These are phyloP conservation scores for Leptoteleia sp. DNA, from an alignment of 1,140 invertebrate species.

Conservation along the genomic window DNA sequence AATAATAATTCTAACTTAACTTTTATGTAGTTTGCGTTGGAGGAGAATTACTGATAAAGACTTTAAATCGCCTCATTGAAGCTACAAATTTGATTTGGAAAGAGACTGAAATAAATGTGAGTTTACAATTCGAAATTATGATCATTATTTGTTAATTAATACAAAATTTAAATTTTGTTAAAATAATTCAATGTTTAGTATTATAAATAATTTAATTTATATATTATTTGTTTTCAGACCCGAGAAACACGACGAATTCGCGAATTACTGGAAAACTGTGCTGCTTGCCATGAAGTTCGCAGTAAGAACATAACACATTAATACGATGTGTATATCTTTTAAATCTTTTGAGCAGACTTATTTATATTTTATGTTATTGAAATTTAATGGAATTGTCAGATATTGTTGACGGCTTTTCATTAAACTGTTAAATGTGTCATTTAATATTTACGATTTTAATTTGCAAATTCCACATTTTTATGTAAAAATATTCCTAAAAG, in stretches of 20 bases:
- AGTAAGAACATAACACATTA: slow-evolving; percentile 67
- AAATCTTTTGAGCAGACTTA: no score
- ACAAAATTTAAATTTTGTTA: no score
- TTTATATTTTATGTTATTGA: no score
- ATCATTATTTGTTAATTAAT: no score
- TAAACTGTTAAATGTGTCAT: no score
- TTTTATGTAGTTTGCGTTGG: slow-evolving; percentile 79
- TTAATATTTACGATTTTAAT: no score
- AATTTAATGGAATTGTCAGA: no score
- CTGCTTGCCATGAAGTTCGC: slow-evolving; percentile 82
- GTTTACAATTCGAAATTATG: no score
- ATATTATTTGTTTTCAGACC: slow-evolving; percentile 82
- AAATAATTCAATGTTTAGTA: no score
- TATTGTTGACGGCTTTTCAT: no score
- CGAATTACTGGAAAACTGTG: slow-evolving; percentile 89
- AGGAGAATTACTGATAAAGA: slow-evolving; percentile 85
- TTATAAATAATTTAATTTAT: slow-evolving; percentile 4
- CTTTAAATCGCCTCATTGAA: slow-evolving; percentile 87
- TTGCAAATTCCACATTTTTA: no score
- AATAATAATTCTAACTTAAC: background rate
- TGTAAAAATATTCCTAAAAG: no score
- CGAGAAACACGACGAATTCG: slow-evolving; percentile 87
- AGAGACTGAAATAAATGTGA: slow-evolving; percentile 68
- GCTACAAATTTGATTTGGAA: slow-evolving; percentile 72
- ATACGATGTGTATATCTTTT: background rate